A percentile compares a stretch with the other conserved stretches of the same genome.
Evolutionary conservation across 1,140 invertebrate species (phyloP).

Genomic region (Scaptomyza hsui): DNA sequence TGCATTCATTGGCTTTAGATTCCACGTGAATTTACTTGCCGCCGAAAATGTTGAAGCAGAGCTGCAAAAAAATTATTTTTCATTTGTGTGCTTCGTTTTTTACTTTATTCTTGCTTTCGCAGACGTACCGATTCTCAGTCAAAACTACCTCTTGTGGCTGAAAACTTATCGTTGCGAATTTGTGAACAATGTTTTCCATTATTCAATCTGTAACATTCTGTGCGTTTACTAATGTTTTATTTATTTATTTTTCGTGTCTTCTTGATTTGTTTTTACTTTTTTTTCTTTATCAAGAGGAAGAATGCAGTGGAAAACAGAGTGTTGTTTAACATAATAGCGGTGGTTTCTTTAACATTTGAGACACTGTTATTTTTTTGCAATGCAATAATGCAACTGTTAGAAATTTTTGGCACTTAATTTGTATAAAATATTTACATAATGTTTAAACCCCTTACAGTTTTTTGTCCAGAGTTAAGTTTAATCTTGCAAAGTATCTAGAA

Average conservation of each 20-base stretch:
- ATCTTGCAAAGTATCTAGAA: no score
- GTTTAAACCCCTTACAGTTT: no score
- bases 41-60: conserved; percentile 9
- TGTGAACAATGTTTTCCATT: conserved; percentile 74
- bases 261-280: conserved; percentile 31
- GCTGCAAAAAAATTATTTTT: conserved; percentile 15
- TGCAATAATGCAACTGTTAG: background rate
- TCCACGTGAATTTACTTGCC: conserved; percentile 36
- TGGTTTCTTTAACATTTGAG: background rate
- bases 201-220: conserved; percentile 40
- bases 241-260: background rate
- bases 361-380: background rate
- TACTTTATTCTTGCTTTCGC: background rate
- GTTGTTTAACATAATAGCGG: conserved; percentile 20
- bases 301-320: conserved; percentile 4
- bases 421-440: no score
- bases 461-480: no score
- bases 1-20: conserved; percentile 51
- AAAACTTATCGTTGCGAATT: conserved; percentile 66
- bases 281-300: conserved; percentile 30
- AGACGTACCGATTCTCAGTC: conserved; percentile 53
- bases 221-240: conserved; percentile 15
- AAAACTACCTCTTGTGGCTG: conserved; percentile 59
- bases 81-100: background rate
- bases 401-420: no score